Conservation (phyloP, 2,113 vertebrate species). For the Macquaria ambigua region DNA sequence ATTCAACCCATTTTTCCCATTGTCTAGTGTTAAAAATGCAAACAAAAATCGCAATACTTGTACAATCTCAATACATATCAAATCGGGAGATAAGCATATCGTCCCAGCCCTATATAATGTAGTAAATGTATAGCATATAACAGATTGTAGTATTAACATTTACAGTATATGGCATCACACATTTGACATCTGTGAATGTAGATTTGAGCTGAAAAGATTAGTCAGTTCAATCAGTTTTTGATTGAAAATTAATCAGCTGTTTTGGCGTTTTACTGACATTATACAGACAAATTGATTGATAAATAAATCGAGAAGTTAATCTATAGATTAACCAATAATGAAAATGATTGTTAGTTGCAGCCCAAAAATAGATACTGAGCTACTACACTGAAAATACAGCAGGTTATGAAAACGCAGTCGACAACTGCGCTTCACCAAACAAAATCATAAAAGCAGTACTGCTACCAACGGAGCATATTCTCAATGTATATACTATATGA, state of each 20-base stretch:
- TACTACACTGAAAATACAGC: neutral
- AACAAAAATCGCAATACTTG: too few species aligned
- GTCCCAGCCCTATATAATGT: too few species aligned
- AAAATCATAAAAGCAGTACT: slow-evolving; percentile 9
- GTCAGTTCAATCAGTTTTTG: neutral
- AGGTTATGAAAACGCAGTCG: neutral
- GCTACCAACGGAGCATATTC: slow-evolving; percentile 9
- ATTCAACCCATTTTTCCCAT: too few species aligned
- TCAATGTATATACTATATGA: neutral
- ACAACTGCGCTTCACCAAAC: neutral
- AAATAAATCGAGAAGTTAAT: neutral
- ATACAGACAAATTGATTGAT: neutral
- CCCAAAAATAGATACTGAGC: neutral
- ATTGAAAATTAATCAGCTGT: too few species aligned
- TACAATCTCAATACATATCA: too few species aligned
- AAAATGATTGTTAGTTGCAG: neutral
- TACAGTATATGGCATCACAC: too few species aligned
- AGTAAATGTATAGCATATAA: neutral
- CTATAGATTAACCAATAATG: neutral
- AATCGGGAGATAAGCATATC: too few species aligned
- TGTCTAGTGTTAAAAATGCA: too few species aligned
- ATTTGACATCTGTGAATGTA: neutral
- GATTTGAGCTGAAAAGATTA: neutral
- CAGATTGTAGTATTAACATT: neutral
- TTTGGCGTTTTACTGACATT: neutral